These are phyloP conservation scores for Piscicola geometra DNA, from an alignment of 2,888 invertebrate species.

Conservation along the genomic window DNA sequence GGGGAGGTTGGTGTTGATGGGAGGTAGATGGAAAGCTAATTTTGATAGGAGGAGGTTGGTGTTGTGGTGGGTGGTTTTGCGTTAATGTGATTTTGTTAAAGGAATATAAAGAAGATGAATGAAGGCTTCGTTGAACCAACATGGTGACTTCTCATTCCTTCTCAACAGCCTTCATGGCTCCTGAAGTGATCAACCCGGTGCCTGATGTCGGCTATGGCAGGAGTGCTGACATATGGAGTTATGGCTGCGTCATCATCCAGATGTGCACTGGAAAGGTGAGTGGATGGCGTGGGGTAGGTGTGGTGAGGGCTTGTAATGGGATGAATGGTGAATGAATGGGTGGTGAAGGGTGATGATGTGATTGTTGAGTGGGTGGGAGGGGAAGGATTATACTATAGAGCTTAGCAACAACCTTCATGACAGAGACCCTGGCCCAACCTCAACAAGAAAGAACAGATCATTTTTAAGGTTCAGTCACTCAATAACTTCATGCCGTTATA, in stretches of 20 bases:
- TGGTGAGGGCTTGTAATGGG: not conserved
- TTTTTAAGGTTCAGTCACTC: conserved; percentile 87
- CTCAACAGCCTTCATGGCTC: conserved; percentile 84
- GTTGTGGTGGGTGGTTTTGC: no score
- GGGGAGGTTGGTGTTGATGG: not conserved
- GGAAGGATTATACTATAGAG: not conserved
- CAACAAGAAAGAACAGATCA: conserved; percentile 88
- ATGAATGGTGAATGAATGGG: not conserved
- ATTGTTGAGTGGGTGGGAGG: not conserved
- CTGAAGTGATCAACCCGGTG: conserved; percentile 69
- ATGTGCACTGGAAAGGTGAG: conserved; percentile 85
- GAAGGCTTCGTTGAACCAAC: no score
- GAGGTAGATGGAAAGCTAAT: not conserved
- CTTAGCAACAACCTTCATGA: conserved; percentile 40
- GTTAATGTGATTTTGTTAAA: no score
- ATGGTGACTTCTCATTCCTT: not conserved
- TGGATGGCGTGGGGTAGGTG: not conserved
- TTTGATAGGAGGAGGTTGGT: not conserved
- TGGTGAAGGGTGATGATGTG: no score
- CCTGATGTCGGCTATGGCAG: conserved; percentile 74
- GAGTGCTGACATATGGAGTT: conserved; percentile 90
- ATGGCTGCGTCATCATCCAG: conserved; percentile 89
- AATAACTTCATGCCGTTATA: not conserved
- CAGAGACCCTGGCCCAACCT: conserved; percentile 86
- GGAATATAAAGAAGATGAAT: no score